Conservation (phyloP, 2,797 vertebrate genomes). For the Ctenochaetus hawaiiensis region DNA sequence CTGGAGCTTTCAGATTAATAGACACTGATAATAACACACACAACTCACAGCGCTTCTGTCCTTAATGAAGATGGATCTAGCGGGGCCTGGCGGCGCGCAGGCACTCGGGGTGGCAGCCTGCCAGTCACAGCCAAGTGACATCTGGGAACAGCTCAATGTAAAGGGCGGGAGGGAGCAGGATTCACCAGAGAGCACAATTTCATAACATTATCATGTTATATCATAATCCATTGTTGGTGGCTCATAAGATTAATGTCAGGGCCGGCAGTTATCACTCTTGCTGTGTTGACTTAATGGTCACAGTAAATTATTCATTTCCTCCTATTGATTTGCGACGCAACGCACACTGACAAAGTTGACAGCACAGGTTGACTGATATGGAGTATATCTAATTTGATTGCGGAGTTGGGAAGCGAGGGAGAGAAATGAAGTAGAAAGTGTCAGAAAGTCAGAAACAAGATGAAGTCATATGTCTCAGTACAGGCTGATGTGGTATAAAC, state of each 20-base stretch:
- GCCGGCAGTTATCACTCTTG: conserved; percentile 79
- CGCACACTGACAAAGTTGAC: conserved; percentile 75
- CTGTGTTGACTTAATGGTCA: conserved; percentile 79
- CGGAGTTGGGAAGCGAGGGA: conserved; percentile 35
- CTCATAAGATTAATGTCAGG: conserved; percentile 79
- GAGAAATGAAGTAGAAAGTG: conserved; percentile 34
- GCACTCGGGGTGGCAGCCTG: conserved; percentile 76
- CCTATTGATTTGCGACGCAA: conserved; percentile 74
- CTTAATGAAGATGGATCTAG: conserved; percentile 85
- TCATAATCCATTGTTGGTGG: conserved; percentile 82
- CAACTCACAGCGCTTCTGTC: conserved; percentile 74
- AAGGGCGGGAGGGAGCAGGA: conserved; percentile 69
- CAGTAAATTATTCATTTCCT: conserved; percentile 83
- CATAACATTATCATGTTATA: conserved; percentile 84
- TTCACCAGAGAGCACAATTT: conserved; percentile 73
- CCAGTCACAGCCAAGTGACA: conserved; percentile 82
- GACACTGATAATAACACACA: conserved; percentile 81
- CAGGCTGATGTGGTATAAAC: conserved; percentile 28
- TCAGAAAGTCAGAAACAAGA: conserved; percentile 33
- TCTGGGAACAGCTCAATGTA: conserved; percentile 74
- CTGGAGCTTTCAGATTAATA: conserved; percentile 81
- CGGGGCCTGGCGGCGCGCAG: conserved; percentile 65
- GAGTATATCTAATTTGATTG: conserved; percentile 75
- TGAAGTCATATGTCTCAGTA: conserved; percentile 6
- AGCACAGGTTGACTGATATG: conserved; percentile 76